Conservation (phyloP, 2,113 vertebrate species). For the Anthoscopus minutus region DNA sequence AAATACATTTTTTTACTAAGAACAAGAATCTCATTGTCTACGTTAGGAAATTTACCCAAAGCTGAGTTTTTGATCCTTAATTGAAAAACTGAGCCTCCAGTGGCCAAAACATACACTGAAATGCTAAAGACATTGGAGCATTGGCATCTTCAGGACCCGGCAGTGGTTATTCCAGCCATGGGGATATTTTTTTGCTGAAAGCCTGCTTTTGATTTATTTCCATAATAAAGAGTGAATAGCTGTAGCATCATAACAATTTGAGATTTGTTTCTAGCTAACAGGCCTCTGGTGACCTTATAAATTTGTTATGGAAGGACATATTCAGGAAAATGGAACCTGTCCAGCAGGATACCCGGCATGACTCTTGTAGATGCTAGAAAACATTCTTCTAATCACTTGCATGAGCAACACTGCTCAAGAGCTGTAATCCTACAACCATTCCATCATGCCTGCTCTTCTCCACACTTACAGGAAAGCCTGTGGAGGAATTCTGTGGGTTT, state of each 20-base stretch:
- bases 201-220: constrained; percentile 71
- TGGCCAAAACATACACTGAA: constrained; percentile 74
- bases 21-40: constrained; percentile 73
- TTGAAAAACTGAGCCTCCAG: constrained; percentile 69
- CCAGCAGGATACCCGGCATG: neutral
- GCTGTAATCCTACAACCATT: neutral
- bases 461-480: neutral
- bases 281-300: constrained; percentile 45
- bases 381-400: neutral
- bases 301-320: constrained; percentile 32
- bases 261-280: constrained; percentile 50
- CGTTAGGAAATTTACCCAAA: constrained; percentile 60
- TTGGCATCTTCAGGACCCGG: constrained; percentile 57
- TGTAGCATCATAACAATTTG: constrained; percentile 29
- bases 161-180: constrained; percentile 29
- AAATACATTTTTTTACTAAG: constrained; percentile 64
- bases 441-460: neutral
- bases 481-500: neutral
- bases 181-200: constrained; percentile 40
- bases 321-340: constrained; percentile 41
- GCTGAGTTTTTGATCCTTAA: constrained; percentile 60
- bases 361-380: neutral
- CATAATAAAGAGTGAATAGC: constrained; percentile 37
- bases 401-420: neutral
- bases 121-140: constrained; percentile 64